phyloP scores from a whole-genome alignment of 2,888 invertebrate genomes.

The Tetragonisca angustula region DNA sequence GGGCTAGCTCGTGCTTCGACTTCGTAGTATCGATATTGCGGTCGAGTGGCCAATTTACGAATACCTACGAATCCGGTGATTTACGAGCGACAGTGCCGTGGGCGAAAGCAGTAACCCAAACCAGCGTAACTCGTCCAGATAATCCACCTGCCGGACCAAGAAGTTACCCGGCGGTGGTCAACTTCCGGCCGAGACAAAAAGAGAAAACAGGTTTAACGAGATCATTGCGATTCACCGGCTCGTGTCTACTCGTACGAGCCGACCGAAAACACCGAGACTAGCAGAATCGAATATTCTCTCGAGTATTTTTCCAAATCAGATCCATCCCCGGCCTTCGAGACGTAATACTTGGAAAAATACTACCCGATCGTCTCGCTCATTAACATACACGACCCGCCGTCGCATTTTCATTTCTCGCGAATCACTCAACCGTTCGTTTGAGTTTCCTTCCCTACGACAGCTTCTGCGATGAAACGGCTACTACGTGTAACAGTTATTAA shows the following conservation, averaged over 20 bases:
- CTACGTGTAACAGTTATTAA: too few relatives aligned
- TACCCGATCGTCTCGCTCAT: not conserved
- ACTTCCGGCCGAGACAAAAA: not conserved
- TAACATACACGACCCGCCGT: conserved; percentile 2
- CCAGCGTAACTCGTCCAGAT: conserved; percentile 35
- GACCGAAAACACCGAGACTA: not conserved
- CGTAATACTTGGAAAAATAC: not conserved
- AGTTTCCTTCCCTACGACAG: conserved; percentile 26
- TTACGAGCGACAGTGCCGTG: conserved; percentile 50
- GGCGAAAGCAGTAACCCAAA: conserved; percentile 15
- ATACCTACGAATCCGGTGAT: conserved; percentile 59
- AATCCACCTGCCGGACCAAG: conserved; percentile 42
- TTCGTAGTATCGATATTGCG: conserved; percentile 62
- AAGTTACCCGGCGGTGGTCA: not conserved
- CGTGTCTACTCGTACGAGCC: not conserved
- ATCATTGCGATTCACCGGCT: conserved; percentile 29
- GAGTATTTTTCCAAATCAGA: not conserved
- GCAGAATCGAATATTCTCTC: not conserved
- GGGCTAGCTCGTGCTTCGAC: conserved; percentile 23
- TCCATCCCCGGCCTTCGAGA: not conserved
- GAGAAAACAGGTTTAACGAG: conserved; percentile 49
- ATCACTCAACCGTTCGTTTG: conserved; percentile 21
- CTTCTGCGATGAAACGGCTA: not conserved
- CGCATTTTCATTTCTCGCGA: not conserved
- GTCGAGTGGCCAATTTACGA: conserved; percentile 65